Evolutionary conservation across 1,140 invertebrate genomes (phyloP).

Genomic region (Scaptomyza pallida): DNA sequence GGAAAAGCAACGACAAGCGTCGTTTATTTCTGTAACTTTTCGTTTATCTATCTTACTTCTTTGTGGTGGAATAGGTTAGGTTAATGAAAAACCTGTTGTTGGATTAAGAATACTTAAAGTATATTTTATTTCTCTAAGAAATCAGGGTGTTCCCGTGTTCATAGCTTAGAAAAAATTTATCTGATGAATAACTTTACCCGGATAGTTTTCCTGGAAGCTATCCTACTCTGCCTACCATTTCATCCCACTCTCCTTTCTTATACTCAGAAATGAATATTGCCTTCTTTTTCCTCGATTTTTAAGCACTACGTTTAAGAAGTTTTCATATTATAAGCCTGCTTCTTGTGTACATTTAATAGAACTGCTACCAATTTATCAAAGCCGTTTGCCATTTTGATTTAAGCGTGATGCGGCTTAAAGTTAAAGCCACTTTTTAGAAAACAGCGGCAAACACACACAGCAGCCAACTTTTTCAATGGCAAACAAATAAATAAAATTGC

Average conservation of each 20-base stretch:
- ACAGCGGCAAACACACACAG: not conserved
- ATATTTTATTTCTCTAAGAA: too few relatives aligned
- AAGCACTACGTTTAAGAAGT: not conserved
- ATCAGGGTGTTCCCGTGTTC: too few relatives aligned
- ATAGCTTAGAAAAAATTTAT: too few relatives aligned
- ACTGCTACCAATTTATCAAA: conserved; percentile 39
- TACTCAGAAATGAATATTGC: too few relatives aligned
- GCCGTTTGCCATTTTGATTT: not conserved
- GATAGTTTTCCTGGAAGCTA: too few relatives aligned
- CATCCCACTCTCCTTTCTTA: too few relatives aligned
- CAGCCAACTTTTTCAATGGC: conserved; percentile 8
- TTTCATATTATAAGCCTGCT: conserved; percentile 35
- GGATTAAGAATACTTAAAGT: too few relatives aligned
- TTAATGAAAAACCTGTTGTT: too few relatives aligned
- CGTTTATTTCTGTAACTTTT: conserved; percentile 72
- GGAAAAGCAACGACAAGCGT: conserved; percentile 23
- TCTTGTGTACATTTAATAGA: conserved; percentile 7
- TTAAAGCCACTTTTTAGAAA: conserved; percentile 52
- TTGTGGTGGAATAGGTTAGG: too few relatives aligned
- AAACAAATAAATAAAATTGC: conserved; percentile 43
- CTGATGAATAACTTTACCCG: too few relatives aligned
- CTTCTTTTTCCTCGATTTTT: not conserved
- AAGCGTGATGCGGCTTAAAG: not conserved
- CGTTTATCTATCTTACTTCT: not conserved
- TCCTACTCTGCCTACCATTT: too few relatives aligned